Base-by-base conservation (phyloP, 2,888 invertebrate species). In the Halictus ligatus region DNA sequence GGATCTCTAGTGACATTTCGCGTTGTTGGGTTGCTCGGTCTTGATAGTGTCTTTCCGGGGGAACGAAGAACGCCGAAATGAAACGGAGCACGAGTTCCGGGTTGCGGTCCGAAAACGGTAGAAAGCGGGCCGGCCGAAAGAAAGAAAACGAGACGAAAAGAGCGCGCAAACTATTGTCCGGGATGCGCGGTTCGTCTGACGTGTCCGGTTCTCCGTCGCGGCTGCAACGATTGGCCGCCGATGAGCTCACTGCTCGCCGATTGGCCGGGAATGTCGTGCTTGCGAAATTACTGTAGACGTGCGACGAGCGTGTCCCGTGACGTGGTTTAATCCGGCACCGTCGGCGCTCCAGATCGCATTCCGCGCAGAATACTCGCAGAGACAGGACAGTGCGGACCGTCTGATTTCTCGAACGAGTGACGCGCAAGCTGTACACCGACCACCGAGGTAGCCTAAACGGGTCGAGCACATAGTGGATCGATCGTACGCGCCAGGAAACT, bases 261-360 rank as follows among this genome's bases (percentile, higher is more conserved):
- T 93, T 93, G 89, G 93, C 43, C 60, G 18, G 64, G 13, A 58
- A 64, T 93, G 93, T 85, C 91, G 92, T 80, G 12, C 2, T 7
- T 7, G 29, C 2, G 15, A 8, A 46, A 35, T 40, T 54, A 67
- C 43, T 29, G 35, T n/a, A n/a, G 29, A 29, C 40, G 71, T 73
- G 69, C n/a, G 40, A 72, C n/a, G 58, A 75, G 46, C 75, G 54
- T 64, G 84, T 84, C 86, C 67, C 83, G 88, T 91, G 92, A 91
- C 91, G 92, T 74, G 86, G 83, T 89, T 87, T 89, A 88, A 90
- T 80, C 81, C 81, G 80, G 78, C 75, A 79, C 73, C 79, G 82
- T 76, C 84, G 89, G 80, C 78, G 75, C 74, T 87, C 85, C 81
- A 84, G 80, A 64, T 75, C 89, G 86, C 89, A 92, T 89, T 91